phyloP scores from a whole-genome alignment of 2,888 invertebrate genomes.

The Lomographa bimaculata region DNA sequence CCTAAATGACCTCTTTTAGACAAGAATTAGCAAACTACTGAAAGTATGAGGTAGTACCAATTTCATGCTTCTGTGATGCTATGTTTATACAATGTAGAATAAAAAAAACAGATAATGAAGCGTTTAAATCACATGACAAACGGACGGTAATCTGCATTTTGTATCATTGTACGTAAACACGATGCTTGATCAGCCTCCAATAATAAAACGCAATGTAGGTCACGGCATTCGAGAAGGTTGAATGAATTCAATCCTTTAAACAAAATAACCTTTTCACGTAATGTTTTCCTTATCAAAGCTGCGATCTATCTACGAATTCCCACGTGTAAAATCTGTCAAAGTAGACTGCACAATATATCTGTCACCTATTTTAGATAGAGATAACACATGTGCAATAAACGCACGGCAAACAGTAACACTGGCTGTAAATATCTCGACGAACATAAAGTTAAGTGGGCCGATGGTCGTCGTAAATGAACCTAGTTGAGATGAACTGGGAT shows the following conservation, averaged over 20 bases:
- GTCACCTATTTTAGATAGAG: slow-evolving; percentile 26
- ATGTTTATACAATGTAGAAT: no score
- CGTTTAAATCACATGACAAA: no score
- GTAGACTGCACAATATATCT: slow-evolving; percentile 22
- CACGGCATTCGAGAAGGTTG: slow-evolving; percentile 66
- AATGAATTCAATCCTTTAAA: slow-evolving; percentile 38
- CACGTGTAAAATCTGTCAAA: slow-evolving; percentile 1
- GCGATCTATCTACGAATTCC: no score
- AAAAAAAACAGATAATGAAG: no score
- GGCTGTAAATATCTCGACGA: slow-evolving; percentile 37
- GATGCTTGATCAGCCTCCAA: slow-evolving; percentile 49
- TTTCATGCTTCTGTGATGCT: no score
- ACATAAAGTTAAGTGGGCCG: slow-evolving; percentile 49
- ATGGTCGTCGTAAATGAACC: slow-evolving; percentile 44
- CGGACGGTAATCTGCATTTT: slow-evolving; percentile 3
- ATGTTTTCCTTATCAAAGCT: slow-evolving; percentile 39
- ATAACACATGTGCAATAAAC: slow-evolving; percentile 30
- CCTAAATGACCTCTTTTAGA: no score
- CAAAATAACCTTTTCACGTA: slow-evolving; percentile 38
- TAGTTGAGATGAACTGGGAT: slow-evolving; percentile 25
- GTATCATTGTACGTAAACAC: slow-evolving; percentile 35
- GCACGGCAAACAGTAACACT: slow-evolving; percentile 35
- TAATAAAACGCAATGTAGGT: slow-evolving; percentile 71
- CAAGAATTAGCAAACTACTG: no score
- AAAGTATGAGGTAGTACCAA: no score